Evolutionary conservation across 2,113 vertebrate species (phyloP).

Genomic region (Coreoperca whiteheadi): DNA sequence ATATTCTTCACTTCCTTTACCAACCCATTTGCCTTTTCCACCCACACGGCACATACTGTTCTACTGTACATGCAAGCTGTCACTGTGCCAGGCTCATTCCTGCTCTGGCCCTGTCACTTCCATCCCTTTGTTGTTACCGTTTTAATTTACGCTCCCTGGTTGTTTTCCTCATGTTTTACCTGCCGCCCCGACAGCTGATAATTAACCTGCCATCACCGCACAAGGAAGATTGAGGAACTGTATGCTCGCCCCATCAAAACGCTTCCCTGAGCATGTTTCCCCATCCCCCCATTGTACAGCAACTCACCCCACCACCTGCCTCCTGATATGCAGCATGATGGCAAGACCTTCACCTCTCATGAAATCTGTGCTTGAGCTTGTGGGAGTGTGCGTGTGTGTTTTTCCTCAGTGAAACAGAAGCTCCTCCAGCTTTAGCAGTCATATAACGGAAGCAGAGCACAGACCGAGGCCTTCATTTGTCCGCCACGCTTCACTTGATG

Average conservation of each 20-base stretch:
- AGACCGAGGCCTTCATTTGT: slow-evolving; percentile 21
- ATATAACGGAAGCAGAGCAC: background rate
- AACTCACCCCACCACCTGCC: slow-evolving; percentile 61
- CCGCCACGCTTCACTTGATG: slow-evolving; percentile 41
- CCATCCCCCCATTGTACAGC: slow-evolving; percentile 53
- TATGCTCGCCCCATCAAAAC: slow-evolving; percentile 46
- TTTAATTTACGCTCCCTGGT: background rate
- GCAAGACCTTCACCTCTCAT: slow-evolving; percentile 36
- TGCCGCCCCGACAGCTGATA: slow-evolving; percentile 41
- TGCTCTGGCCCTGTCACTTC: background rate
- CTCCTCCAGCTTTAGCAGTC: background rate
- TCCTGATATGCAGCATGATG: slow-evolving; percentile 43
- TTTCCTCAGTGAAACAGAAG: background rate
- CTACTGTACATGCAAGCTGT: background rate
- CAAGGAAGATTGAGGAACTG: slow-evolving; percentile 45
- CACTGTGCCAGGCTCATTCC: background rate
- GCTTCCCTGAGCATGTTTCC: slow-evolving; percentile 51
- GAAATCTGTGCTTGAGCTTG: slow-evolving; percentile 32
- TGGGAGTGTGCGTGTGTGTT: background rate
- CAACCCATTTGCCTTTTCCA: background rate
- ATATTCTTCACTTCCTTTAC: background rate
- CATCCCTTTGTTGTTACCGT: background rate
- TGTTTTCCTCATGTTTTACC: background rate
- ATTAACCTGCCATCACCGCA: slow-evolving; percentile 33
- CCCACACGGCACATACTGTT: background rate